phyloP scores from a whole-genome alignment of 2,888 invertebrate genomes.

The Andrena praecox region DNA sequence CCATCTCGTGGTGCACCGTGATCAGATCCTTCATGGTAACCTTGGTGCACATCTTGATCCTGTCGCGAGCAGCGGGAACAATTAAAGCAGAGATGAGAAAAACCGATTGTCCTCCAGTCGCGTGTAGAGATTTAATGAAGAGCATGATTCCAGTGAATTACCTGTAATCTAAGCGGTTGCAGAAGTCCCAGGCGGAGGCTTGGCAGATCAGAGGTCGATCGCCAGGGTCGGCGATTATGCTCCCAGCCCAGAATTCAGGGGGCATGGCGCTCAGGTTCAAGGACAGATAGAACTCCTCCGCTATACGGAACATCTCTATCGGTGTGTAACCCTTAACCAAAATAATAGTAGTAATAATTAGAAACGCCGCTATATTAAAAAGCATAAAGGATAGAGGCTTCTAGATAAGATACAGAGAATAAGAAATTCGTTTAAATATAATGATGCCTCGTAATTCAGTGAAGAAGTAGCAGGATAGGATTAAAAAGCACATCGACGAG shows the following conservation, averaged over 20 bases:
- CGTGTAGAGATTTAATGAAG: not conserved
- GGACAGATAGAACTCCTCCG: conserved; percentile 96
- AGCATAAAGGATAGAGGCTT: no score
- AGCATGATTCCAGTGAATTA: conserved; percentile 77
- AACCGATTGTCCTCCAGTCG: not conserved
- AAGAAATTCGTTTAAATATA: no score
- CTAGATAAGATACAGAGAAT: no score
- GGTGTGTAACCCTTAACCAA: conserved; percentile 91
- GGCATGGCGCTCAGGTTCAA: conserved; percentile 95
- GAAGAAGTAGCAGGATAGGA: no score
- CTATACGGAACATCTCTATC: conserved; percentile 92
- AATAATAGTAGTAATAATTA: not conserved
- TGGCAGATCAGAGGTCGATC: conserved; percentile 93
- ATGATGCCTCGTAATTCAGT: no score
- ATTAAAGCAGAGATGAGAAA: not conserved
- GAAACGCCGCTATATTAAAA: no score
- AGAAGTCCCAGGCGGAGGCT: conserved; percentile 98
- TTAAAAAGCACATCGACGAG: no score
- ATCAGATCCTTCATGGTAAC: conserved; percentile 94
- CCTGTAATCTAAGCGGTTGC: conserved; percentile 95
- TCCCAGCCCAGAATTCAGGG: conserved; percentile 94
- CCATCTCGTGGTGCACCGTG: conserved; percentile 96
- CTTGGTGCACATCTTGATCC: conserved; percentile 95
- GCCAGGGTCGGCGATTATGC: conserved; percentile 92
- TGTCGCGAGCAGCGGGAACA: conserved; percentile 77